phyloP scores from a whole-genome alignment of 1,140 invertebrate species.

The Scaptomyza pallida region DNA sequence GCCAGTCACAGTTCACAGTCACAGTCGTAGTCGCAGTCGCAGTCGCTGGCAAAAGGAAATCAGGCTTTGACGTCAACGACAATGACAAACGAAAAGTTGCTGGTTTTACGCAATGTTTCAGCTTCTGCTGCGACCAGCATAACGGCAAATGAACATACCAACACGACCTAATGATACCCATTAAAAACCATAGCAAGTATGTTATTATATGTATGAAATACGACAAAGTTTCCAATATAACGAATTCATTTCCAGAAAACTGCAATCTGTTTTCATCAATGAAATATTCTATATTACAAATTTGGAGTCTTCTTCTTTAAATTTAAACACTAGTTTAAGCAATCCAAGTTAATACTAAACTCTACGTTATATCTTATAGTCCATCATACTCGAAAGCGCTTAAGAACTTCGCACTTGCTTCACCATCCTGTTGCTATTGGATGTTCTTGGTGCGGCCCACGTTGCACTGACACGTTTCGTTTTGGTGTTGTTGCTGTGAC shows the following conservation, averaged over 20 bases:
- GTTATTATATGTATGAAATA: not conserved
- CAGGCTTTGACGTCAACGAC: not conserved
- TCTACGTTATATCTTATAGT: not conserved
- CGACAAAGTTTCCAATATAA: too few relatives aligned
- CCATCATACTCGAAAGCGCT: too few relatives aligned
- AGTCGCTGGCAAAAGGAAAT: not conserved
- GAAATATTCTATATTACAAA: too few relatives aligned
- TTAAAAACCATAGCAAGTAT: not conserved
- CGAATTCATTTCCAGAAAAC: too few relatives aligned
- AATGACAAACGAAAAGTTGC: constrained; percentile 36
- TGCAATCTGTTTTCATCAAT: too few relatives aligned
- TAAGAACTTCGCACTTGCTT: not conserved
- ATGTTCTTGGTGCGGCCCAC: constrained; percentile 23
- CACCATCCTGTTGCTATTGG: not conserved
- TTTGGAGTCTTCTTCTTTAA: too few relatives aligned
- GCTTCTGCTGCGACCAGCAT: not conserved
- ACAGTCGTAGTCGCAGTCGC: too few relatives aligned
- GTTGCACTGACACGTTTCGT: constrained; percentile 54
- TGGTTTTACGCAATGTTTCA: constrained; percentile 37
- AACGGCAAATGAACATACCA: not conserved
- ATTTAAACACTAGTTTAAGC: too few relatives aligned
- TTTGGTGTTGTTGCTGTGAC: not conserved
- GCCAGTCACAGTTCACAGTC: not conserved
- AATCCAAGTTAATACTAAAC: too few relatives aligned
- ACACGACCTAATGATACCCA: not conserved